Evolutionary conservation across 2,113 vertebrate species (phyloP), one percentile per base, ranked within the genome.

Genomic region (Plecturocebus donacophilus): DNA sequence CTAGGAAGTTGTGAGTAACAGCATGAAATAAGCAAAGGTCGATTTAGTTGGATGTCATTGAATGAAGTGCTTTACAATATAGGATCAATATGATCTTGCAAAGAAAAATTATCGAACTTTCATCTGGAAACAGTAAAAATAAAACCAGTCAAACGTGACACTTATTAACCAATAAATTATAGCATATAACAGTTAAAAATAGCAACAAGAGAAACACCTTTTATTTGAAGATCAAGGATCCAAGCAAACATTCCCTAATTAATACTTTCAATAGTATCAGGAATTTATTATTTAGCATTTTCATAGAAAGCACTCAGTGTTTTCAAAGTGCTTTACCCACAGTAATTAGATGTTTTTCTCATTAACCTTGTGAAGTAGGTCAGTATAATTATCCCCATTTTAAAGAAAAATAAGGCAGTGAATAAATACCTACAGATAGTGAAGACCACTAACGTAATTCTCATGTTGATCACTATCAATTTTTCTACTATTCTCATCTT

Each of bases 271-370:
- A 90, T 66, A 88, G 52, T 80, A 93, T 85, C 80, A 68, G 58
- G 71, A 82, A 94, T 42, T 95, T 90, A 35, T 97, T 97, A 92
- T 49, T 90, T 95, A 92, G 76, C 84, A 94, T 97, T 97, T 97
- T 91, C 91, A 64, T 64, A 92, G 92, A 82, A 68, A 92, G n/a
- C 45, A 77, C 35, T 95, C n/a, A 19, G 56, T 90, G 52, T 95
- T 97, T 90, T 97, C 90, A 93, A 87, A 98, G 96, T 97, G 76
- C 82, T 95, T 97, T 96, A 71, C 40, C 93, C 95, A 95, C 42
- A 90, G 30, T 91, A 97, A 93, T 96, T 94, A 97, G 75, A 86
- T 71, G 73, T 87, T 91, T 64, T 92, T 96, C 77, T 95, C 83
- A 96, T 90, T 56, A 82, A 49, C 56, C 64, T 66, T 84, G 89